phyloP scores from a whole-genome alignment of 2,113 vertebrate species.

The Catharus bicknelli region DNA sequence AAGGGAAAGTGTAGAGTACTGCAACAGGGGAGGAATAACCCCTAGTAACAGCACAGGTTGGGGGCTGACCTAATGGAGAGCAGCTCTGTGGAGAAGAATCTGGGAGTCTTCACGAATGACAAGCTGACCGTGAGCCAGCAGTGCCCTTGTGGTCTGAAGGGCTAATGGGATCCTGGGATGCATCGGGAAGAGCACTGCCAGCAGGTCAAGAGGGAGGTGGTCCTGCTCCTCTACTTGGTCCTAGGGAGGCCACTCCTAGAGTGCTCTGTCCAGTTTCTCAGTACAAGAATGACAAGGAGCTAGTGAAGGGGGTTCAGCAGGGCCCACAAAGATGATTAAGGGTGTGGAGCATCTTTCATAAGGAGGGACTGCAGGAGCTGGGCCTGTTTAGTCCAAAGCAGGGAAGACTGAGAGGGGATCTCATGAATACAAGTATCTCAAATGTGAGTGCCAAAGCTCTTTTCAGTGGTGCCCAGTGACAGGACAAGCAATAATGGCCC shows the following conservation, averaged over 20 bases:
- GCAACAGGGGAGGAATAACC: background rate
- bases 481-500: background rate
- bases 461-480: background rate
- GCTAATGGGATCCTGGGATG: background rate
- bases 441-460: background rate
- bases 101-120: background rate
- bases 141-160: background rate
- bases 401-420: background rate
- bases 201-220: background rate
- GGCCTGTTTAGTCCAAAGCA: background rate
- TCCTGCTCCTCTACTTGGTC: rapidly evolving
- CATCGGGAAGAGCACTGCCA: background rate
- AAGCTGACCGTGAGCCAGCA: background rate
- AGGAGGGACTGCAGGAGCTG: background rate
- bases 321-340: background rate
- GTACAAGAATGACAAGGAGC: background rate
- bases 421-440: background rate
- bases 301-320: background rate
- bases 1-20: background rate
- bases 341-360: background rate
- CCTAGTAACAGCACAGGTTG: rapidly evolving
- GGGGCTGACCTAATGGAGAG: background rate
- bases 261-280: background rate
- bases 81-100: background rate
- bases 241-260: background rate